phyloP scores from a whole-genome alignment of 2,797 vertebrate species.

The Cyprinodon diabolis region DNA sequence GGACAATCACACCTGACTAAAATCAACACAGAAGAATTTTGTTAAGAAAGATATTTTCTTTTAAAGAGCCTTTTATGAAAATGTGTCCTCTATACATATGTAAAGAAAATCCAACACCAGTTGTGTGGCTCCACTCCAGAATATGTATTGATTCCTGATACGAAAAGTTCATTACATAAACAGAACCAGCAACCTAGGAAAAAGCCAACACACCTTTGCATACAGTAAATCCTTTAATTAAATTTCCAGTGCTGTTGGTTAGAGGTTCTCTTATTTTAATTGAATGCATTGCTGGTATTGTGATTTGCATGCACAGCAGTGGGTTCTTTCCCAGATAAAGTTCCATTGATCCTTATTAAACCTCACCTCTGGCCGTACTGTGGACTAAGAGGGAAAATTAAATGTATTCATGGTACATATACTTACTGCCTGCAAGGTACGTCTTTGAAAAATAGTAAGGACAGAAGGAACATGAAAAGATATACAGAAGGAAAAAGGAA shows the following conservation, averaged over 20 bases:
- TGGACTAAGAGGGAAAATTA: conserved; percentile 98
- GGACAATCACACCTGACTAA: conserved; percentile 17
- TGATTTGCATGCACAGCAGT: conserved; percentile 98
- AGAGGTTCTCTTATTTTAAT: conserved; percentile 96
- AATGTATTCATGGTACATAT: conserved; percentile 96
- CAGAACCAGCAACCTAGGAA: conserved; percentile 90
- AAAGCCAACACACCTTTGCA: conserved; percentile 97
- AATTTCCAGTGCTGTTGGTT: conserved; percentile 96
- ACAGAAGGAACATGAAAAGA: conserved; percentile 50
- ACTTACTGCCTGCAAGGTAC: conserved; percentile 89
- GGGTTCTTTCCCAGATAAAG: conserved; percentile 98
- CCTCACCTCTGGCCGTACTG: conserved; percentile 96
- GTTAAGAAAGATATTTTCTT: conserved; percentile 38
- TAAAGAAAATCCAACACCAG: conserved; percentile 57
- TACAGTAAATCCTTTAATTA: conserved; percentile 96
- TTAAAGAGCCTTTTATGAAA: conserved; percentile 61
- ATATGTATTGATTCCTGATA: conserved; percentile 99
- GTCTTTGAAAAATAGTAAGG: conserved; percentile 76
- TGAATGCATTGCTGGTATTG: conserved; percentile 93
- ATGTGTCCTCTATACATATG: conserved; percentile 69
- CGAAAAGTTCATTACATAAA: conserved; percentile 99
- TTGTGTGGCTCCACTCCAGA: conserved; percentile 89
- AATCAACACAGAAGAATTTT: conserved; percentile 13
- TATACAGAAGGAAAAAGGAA: conserved; percentile 39
- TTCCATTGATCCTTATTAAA: conserved; percentile 99